Evolutionary conservation across 1,140 invertebrate genomes (phyloP).

Genomic region (Vanessa tameamea): DNA sequence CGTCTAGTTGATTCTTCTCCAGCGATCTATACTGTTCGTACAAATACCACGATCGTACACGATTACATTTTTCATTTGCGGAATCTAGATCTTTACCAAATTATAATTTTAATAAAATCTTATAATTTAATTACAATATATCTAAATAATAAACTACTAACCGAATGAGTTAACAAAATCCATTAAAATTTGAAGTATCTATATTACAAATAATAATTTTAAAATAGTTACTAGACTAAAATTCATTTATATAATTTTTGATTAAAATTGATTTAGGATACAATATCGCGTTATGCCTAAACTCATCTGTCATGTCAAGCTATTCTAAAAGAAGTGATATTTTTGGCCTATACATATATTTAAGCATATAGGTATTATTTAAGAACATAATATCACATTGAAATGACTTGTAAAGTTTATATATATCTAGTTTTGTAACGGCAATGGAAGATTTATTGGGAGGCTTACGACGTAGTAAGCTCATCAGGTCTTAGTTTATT

Average conservation of each 20-base stretch:
- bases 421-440: no score
- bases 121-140: not conserved
- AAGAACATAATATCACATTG: not conserved
- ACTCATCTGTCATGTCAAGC: not conserved
- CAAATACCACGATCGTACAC: conserved; percentile 71
- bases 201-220: not conserved
- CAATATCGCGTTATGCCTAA: not conserved
- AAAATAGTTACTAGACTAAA: not conserved
- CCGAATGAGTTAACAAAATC: conserved; percentile 59
- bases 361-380: not conserved
- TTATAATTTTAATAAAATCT: not conserved
- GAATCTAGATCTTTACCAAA: conserved; percentile 54
- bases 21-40: conserved; percentile 73
- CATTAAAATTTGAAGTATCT: conserved; percentile 39
- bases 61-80: conserved; percentile 54
- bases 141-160: conserved; percentile 32
- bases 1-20: conserved; percentile 66
- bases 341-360: conserved; percentile 1
- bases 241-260: conserved; percentile 17
- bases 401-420: no score
- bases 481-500: no score
- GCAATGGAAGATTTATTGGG: no score
- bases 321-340: not conserved
- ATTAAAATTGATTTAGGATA: not conserved
- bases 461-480: no score